These are phyloP conservation scores for Scolopax bukidnonensis DNA, from an alignment of 2,797 vertebrate genomes.

Conservation along the genomic window DNA sequence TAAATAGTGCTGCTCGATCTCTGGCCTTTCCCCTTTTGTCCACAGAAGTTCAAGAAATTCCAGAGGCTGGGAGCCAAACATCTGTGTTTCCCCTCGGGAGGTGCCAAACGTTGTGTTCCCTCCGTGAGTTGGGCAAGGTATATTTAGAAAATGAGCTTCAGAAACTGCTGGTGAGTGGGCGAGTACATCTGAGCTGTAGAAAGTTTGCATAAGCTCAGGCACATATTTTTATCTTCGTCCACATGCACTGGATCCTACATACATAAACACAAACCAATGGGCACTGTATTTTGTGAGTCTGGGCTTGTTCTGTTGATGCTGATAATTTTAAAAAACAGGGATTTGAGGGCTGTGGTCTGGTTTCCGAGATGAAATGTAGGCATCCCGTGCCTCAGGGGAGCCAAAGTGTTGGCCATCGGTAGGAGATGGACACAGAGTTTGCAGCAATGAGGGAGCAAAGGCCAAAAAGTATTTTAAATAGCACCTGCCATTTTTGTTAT, in stretches of 20 bases:
- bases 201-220: not conserved
- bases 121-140: rapidly evolving
- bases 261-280: not conserved
- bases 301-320: not conserved
- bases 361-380: not conserved
- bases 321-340: not conserved
- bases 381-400: not conserved
- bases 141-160: constrained; percentile 45
- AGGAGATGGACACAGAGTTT: not conserved
- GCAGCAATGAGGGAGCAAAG: not conserved
- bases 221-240: not conserved
- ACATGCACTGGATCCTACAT: not conserved
- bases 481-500: not conserved
- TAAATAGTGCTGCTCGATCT: constrained; percentile 2
- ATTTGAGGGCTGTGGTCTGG: not conserved
- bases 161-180: not conserved
- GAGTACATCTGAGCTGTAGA: not conserved
- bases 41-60: constrained; percentile 54
- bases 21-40: constrained; percentile 41
- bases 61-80: constrained; percentile 16
- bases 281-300: not conserved
- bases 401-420: rapidly evolving
- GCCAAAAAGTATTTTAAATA: not conserved
- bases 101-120: not conserved
- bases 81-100: not conserved